Evolutionary conservation across 2,113 vertebrate genomes (phyloP), one percentile per base, ranked within the genome.

Genomic region (Oncorhynchus masou): DNA sequence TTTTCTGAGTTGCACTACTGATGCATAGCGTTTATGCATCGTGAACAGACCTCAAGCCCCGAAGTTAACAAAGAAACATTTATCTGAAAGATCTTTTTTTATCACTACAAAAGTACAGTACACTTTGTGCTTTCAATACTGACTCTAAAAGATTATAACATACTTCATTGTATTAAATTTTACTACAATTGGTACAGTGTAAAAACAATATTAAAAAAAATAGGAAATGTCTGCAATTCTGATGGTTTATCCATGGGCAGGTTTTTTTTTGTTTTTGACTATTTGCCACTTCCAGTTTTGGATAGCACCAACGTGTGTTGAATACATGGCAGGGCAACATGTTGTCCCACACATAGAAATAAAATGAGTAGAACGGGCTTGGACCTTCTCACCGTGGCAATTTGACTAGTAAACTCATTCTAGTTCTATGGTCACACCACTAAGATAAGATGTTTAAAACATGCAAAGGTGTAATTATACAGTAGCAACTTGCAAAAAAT

Each of bases 41-140:
- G 89, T 91, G 89, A 86, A 86, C 88, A 88, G 81, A 88, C 81
- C 85, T 90, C 90, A 92, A 90, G 91, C 88, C 88, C 88, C 89
- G 89, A 88, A 84, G 80, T 87, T 65, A 78, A 71, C 70, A 71
- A 81, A 78, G 74, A 84, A 84, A 84, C 72, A 80, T 66, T 29
- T 66, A 27, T 24, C 64, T 29, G 8, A 86, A 83, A 86, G 66
- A 78, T 27, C 25, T 85, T 66, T 69, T 80, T 79, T 74, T 74
- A 45, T 45, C 39, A 81, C 1, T 64, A 80, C 83, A 82, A 3
- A 54, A 54, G 16, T 54, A 54, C 51, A 54, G 51, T 19, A 54
- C 51, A 54, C 19, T 15, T 54, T 15, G 16, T 19, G 51, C 15
- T 54, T 19, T 19, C 51, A 54, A 54, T 19, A 19, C 51, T 19